A percentile compares a stretch with the other conserved stretches of the same genome.
Evolutionary conservation across 92 coral and sea anemone genomes (phyloP).

Genomic region (Umimayanthus kanabou): DNA sequence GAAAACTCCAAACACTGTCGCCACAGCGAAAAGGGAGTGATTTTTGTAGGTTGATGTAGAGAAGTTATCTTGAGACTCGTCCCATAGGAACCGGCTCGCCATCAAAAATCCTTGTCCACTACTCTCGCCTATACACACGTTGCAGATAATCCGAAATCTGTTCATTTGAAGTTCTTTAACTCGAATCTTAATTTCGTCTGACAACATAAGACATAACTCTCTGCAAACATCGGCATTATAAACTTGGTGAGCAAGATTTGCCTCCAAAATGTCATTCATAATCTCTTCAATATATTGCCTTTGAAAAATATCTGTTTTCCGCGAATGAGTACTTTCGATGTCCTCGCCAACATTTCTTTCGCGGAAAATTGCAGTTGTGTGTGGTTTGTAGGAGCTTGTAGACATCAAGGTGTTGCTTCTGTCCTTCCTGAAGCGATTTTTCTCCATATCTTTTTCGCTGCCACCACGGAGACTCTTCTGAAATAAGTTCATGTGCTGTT

Average conservation of each 20-base stretch:
- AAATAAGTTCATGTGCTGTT: conserved; percentile 51
- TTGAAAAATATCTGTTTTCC: conserved; percentile 50
- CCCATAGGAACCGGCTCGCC: conserved; percentile 96
- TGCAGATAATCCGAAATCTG: conserved; percentile 76
- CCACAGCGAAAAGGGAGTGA: conserved; percentile 89
- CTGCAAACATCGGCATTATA: conserved; percentile 63
- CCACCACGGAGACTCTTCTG: conserved; percentile 63
- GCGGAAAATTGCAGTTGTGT: not conserved
- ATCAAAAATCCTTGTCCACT: conserved; percentile 76
- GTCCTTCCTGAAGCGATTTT: conserved; percentile 23
- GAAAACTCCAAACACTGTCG: conserved; percentile 80
- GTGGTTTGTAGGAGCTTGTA: conserved; percentile 13
- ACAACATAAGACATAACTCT: conserved; percentile 56
- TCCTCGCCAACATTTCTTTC: not conserved
- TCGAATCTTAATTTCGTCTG: conserved; percentile 74
- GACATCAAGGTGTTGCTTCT: conserved; percentile 2
- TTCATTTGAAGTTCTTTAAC: conserved; percentile 75
- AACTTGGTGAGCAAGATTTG: conserved; percentile 47
- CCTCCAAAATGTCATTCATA: conserved; percentile 68
- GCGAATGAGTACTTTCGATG: not conserved
- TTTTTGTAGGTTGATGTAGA: conserved; percentile 83
- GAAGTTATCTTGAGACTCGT: conserved; percentile 77
- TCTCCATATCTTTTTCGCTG: conserved; percentile 26
- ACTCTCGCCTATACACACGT: conserved; percentile 77
- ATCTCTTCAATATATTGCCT: conserved; percentile 63